phyloP scores from a whole-genome alignment of 2,888 invertebrate species.

The Mayetiola destructor region DNA sequence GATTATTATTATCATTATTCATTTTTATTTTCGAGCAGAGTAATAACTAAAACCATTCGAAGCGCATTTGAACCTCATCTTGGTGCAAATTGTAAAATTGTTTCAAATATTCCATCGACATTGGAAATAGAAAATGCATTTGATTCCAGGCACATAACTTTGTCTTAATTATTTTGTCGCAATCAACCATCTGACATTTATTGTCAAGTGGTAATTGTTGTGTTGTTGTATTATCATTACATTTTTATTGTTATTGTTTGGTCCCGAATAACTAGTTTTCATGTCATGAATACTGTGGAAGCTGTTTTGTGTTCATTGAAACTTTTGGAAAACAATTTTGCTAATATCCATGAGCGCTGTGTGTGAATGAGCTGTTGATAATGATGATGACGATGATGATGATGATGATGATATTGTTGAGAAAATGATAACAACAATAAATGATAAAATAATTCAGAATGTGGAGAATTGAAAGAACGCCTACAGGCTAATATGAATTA shows the following conservation, averaged over 20 bases:
- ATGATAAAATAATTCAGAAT: neutral
- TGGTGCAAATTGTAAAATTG: no score
- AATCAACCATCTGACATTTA: neutral
- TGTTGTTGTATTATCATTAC: neutral
- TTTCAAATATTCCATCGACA: no score
- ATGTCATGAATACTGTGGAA: neutral
- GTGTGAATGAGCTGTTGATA: no score
- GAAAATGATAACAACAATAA: no score
- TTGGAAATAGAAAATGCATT: no score
- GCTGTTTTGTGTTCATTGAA: neutral
- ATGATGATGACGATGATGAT: no score
- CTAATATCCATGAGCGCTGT: neutral
- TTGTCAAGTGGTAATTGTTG: neutral
- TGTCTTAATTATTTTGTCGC: neutral
- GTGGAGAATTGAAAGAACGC: neutral
- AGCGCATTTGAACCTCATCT: no score
- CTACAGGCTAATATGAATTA: neutral
- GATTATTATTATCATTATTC: no score
- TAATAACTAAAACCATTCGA: no score
- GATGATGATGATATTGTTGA: no score
- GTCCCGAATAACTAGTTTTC: neutral
- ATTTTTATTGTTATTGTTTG: slow-evolving; percentile 6
- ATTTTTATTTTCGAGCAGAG: no score
- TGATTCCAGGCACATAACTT: no score
- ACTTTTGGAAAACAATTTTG: neutral